A percentile compares a stretch with the other conserved stretches of the same genome.
Evolutionary conservation across 2,888 invertebrate genomes (phyloP).

Genomic region (Cremastobaeus sp.): DNA sequence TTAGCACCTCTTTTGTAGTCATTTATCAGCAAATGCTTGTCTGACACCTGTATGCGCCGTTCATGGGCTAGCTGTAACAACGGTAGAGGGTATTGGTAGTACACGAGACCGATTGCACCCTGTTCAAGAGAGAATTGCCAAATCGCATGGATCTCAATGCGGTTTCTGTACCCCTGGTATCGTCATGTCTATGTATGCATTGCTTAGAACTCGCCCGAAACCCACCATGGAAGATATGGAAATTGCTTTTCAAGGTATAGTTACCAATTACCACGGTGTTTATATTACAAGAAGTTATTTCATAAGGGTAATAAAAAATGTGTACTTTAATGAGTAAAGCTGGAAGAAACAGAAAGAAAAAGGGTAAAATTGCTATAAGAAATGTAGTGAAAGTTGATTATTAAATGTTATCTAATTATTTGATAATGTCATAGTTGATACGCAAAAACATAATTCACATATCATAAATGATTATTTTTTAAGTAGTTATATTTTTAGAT

Average conservation of each 20-base stretch:
- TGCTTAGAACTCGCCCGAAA: conserved; percentile 85
- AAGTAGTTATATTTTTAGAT: too few species aligned
- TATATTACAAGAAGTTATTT: too few species aligned
- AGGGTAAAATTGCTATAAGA: too few species aligned
- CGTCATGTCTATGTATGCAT: conserved; percentile 97
- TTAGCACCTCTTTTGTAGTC: conserved; percentile 79
- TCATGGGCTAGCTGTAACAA: conserved; percentile 93
- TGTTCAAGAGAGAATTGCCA: conserved; percentile 91
- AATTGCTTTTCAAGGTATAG: conserved; percentile 89
- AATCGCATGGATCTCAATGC: conserved; percentile 95
- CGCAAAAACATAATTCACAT: too few species aligned
- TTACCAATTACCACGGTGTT: too few species aligned
- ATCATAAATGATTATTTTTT: too few species aligned
- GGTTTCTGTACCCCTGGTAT: conserved; percentile 98
- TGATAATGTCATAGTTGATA: too few species aligned
- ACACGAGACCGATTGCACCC: conserved; percentile 88
- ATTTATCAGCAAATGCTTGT: conserved; percentile 93
- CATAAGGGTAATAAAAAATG: too few species aligned
- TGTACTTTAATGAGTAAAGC: too few species aligned
- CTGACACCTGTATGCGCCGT: conserved; percentile 91
- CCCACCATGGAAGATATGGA: conserved; percentile 89
- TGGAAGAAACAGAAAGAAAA: too few species aligned
- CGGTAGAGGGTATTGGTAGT: conserved; percentile 95
- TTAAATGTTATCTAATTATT: too few species aligned
- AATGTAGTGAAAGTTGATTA: too few species aligned